Conservation (phyloP, 2,888 invertebrate genomes). For the Pseudoips prasinana region DNA sequence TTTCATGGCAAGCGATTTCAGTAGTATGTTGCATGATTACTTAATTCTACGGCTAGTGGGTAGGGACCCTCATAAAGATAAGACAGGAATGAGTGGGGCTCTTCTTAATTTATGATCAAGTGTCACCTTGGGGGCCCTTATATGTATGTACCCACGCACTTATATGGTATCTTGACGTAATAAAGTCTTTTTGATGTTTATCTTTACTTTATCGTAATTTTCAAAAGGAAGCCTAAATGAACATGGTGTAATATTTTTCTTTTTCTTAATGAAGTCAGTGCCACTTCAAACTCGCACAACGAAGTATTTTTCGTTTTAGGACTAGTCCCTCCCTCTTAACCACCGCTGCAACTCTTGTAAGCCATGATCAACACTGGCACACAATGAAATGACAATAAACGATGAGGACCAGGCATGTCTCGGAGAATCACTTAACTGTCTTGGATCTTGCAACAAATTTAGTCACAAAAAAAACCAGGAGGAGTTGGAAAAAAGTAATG, state of each 20-base stretch:
- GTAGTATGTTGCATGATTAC: slow-evolving; percentile 64
- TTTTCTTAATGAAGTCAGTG: neutral
- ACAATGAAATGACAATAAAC: no score
- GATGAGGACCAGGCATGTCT: no score
- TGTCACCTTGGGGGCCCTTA: slow-evolving; percentile 42
- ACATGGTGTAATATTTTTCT: neutral
- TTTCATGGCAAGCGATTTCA: no score
- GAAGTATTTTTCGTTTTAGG: no score
- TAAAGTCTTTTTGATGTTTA: slow-evolving; percentile 47
- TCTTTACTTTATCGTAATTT: slow-evolving; percentile 37
- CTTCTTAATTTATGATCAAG: slow-evolving; percentile 70
- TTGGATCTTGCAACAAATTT: no score
- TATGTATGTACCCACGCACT: slow-evolving; percentile 40
- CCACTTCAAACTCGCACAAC: no score
- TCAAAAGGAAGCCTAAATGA: slow-evolving; percentile 8
- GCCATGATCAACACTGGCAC: no score
- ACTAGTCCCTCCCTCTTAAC: no score
- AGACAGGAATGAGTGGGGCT: slow-evolving; percentile 62
- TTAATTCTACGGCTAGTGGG: slow-evolving; percentile 70
- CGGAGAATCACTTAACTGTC: no score
- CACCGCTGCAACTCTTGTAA: no score
- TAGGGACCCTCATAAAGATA: slow-evolving; percentile 72
- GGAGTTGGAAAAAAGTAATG: no score
- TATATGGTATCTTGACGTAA: slow-evolving; percentile 43
- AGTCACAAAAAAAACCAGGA: no score